Base-by-base conservation (phyloP, 2,888 invertebrate genomes). In the Rhagonycha lutea region DNA sequence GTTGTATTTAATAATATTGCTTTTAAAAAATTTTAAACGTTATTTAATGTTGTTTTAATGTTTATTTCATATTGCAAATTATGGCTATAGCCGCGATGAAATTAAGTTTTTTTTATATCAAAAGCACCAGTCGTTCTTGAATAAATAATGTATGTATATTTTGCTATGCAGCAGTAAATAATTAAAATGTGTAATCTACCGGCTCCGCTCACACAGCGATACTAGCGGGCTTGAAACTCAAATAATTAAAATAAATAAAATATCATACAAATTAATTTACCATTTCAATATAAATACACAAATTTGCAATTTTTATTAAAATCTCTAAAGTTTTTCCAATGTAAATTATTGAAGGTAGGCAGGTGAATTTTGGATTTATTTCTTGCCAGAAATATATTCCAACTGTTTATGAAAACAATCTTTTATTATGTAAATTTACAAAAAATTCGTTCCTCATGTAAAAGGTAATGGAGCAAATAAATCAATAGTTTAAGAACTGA, bases 1-100 rank as follows among this genome's bases (percentile, higher is more conserved):
- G 61, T 68, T 68, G 74, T 78, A 78, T 76, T 80, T 80, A 77
- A 76, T 78, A 79, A 79, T 78, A 75, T 72, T 72, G 77, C 77
- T 78, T 78, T 78, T 78, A 78, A 75, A 78, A 75, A 72, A 68
- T 70, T 74, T 32, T 72, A 75, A 77, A 78, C 73, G 72, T 63
- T 68, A 65, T 71, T 63, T 75, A 75, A 77, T 71, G 74, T 75
- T 68, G 60, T 69, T 72, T 73, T 75, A 78, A 78, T 75, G 72
- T 62, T 78, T 72, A 77, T 73, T 65, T 65, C 26, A 24, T 65
- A 65, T 24, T 65, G 69, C n/a, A 47, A 61, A 24, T 69, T 28
- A 24, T 65, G 63, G 63, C 11, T 4, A 26, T 65, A 26, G 26
- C 63, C 63, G 68, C 28, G 11, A 28, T 68, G 14, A 26, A 47